These are phyloP conservation scores for Sabatieria punctata DNA, from an alignment of 2,888 invertebrate genomes.

Conservation along the genomic window DNA sequence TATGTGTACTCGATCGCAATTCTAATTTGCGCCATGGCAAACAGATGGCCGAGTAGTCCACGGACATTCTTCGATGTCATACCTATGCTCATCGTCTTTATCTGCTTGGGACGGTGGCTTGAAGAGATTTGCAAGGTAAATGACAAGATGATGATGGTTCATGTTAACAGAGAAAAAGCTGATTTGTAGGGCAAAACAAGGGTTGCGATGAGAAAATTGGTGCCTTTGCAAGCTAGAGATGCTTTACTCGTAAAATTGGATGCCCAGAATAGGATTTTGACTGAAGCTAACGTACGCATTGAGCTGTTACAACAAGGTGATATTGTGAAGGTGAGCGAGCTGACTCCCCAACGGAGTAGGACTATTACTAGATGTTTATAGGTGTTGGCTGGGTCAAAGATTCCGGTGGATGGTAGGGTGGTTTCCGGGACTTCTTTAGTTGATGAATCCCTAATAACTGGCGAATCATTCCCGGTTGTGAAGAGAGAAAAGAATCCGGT, in stretches of 20 bases:
- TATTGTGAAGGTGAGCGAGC: background rate
- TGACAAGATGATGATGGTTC: background rate
- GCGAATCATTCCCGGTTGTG: background rate
- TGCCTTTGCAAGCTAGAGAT: background rate
- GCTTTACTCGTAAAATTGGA: background rate
- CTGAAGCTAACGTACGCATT: background rate
- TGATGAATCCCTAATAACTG: background rate
- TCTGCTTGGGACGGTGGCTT: background rate
- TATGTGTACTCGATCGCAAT: background rate
- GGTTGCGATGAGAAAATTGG: background rate
- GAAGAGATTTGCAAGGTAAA: background rate
- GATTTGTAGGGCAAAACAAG: background rate
- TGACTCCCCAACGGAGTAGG: background rate
- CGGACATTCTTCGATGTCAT: background rate
- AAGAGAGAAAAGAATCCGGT: background rate
- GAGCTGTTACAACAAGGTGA: background rate
- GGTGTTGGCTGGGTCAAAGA: background rate
- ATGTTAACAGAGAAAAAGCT: background rate
- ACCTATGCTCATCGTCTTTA: background rate
- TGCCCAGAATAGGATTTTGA: background rate
- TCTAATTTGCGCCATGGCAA: background rate
- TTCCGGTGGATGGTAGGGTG: background rate
- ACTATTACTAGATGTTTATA: background rate
- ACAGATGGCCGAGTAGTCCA: background rate
- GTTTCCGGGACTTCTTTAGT: background rate